Evolutionary conservation across 2,113 vertebrate species (phyloP), one percentile per base, ranked within the genome.

Genomic region (Phainopepla nitens): DNA sequence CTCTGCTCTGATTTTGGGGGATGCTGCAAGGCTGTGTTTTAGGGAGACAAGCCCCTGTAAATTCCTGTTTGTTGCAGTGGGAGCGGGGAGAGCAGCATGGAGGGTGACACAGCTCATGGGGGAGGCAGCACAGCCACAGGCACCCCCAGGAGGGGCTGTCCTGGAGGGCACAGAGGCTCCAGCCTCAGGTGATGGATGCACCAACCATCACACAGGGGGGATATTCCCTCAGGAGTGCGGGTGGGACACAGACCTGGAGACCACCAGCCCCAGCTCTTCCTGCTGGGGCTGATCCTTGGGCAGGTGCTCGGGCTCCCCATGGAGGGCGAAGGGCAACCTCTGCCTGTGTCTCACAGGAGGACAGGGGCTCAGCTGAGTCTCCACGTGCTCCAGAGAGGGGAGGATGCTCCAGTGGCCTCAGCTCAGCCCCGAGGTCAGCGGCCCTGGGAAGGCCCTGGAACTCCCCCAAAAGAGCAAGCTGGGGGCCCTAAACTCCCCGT

Each of bases 301-400:
- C 1, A 6, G 58, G n/a, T 29, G 15, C 41, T 10, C 10, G 11
- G 44, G 11, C 21, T 22, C 75, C 62, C 29, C 0, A 0, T 1
- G 23, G 12, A 20, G 5, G 13, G 24, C 1, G 1, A 9, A 3
- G 15, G 36, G 29, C 21, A 57, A 8, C 22, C 61, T 58, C 36
- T 35, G 49, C 42, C 36, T 1, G 10, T 3, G 6, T 29, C 42
- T 36, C n/a, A 5, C 29, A 0, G 0, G 36, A 24, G n/a, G 6
- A 24, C 1, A 3, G 11, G 31, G 15, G 16, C 42, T 45, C 2
- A 2, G 44, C 75, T 25, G 11, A 6, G 36, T 13, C 50, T 16
- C 50, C 29, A 4, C 0, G 3, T 27, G 28, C n/a, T 33, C 35
- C 23, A 6, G 17, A 23, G 33, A 0, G 0, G 28, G 49, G 47